These are phyloP conservation scores for Eupleurogrammus muticus DNA, from an alignment of 2,797 vertebrate species.

Conservation along the genomic window DNA sequence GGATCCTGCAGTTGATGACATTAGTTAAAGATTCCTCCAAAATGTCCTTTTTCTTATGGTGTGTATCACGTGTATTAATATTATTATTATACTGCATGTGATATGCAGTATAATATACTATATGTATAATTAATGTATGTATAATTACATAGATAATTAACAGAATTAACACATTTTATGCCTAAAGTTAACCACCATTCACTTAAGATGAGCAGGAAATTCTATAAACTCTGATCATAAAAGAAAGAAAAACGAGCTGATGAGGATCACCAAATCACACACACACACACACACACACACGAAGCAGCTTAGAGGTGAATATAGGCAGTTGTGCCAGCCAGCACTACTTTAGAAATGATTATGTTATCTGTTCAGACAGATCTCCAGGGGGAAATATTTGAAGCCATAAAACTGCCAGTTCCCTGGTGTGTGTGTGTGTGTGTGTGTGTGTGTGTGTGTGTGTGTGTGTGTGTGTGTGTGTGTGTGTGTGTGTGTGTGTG, in stretches of 20 bases:
- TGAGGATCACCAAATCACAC: neutral
- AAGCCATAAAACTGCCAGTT: slow-evolving; percentile 70
- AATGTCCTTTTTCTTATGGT: too few species aligned
- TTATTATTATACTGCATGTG: too few species aligned
- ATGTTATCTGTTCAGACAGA: slow-evolving; percentile 75
- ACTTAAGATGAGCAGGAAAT: neutral
- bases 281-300: slow-evolving; percentile 30
- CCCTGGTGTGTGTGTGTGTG: slow-evolving; percentile 24
- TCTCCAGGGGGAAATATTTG: slow-evolving; percentile 68
- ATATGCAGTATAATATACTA: too few species aligned
- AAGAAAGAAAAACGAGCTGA: neutral
- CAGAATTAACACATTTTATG: too few species aligned
- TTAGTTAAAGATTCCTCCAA: too few species aligned
- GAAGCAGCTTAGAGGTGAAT: slow-evolving; percentile 45
- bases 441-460: slow-evolving; percentile 18
- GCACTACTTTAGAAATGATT: slow-evolving; percentile 64
- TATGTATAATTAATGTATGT: too few species aligned
- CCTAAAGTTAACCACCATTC: too few species aligned
- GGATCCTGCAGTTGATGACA: too few species aligned
- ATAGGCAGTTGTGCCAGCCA: slow-evolving; percentile 53
- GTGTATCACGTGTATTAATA: too few species aligned
- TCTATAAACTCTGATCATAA: too few species aligned
- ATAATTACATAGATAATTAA: too few species aligned
- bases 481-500: slow-evolving; percentile 37
- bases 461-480: slow-evolving; percentile 14